These are phyloP conservation scores for Tenthredo notha DNA, from an alignment of 2,888 invertebrate genomes.

Conservation along the genomic window DNA sequence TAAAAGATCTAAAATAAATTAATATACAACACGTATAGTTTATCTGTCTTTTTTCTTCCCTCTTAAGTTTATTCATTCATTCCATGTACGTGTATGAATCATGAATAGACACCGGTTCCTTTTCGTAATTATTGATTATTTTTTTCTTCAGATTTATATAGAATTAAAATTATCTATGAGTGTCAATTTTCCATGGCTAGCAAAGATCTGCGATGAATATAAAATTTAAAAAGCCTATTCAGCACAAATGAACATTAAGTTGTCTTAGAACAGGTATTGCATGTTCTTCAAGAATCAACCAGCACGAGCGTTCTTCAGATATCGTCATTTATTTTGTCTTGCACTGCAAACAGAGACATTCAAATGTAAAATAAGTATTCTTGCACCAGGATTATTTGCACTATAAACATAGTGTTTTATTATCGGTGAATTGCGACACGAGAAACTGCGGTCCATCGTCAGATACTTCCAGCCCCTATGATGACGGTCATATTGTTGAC, in stretches of 20 bases:
- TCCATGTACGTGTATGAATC: too few relatives aligned
- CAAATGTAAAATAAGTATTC: background rate
- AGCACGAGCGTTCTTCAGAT: too few relatives aligned
- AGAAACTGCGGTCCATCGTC: constrained; percentile 68
- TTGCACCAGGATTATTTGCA: background rate
- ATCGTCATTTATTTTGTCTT: too few relatives aligned
- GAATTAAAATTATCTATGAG: too few relatives aligned
- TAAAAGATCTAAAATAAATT: too few relatives aligned
- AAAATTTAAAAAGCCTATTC: background rate
- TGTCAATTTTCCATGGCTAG: background rate
- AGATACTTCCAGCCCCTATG: constrained; percentile 66
- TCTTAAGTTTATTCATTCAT: background rate
- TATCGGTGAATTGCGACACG: constrained; percentile 70
- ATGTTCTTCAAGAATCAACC: too few relatives aligned
- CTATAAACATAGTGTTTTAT: constrained; percentile 34
- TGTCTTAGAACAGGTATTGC: too few relatives aligned
- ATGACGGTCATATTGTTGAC: constrained; percentile 69
- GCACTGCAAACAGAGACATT: background rate
- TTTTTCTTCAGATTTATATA: background rate
- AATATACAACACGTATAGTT: background rate
- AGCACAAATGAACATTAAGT: background rate
- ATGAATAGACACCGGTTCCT: too few relatives aligned
- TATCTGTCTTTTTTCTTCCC: too few relatives aligned
- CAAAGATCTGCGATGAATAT: background rate
- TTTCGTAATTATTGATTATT: background rate